phyloP scores from a whole-genome alignment of 1,140 invertebrate genomes.

The Sesamia nonagrioides region DNA sequence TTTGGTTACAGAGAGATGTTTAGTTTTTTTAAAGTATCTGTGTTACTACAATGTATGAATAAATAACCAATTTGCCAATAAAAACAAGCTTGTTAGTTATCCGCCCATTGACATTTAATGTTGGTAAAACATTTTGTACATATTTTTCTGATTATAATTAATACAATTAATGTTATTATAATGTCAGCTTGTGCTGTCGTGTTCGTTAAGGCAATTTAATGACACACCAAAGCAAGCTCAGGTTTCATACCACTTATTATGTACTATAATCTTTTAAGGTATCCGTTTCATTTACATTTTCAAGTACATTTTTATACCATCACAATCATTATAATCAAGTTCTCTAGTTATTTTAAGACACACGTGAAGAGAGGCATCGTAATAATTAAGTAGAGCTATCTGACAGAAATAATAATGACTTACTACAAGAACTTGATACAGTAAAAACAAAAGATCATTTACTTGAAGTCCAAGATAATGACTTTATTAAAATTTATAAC shows the following conservation, averaged over 20 bases:
- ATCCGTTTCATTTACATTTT: constrained; percentile 28
- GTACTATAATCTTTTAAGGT: constrained; percentile 2
- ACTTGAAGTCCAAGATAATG: constrained; percentile 1
- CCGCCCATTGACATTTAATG: constrained; percentile 3
- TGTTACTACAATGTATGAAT: too few relatives aligned
- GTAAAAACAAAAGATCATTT: constrained; percentile 26
- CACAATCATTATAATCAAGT: constrained; percentile 17
- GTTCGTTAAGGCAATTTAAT: constrained; percentile 35
- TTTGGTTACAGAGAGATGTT: too few relatives aligned
- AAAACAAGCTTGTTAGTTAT: constrained; percentile 9
- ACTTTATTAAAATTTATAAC: constrained; percentile 30
- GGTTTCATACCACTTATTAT: constrained; percentile 30
- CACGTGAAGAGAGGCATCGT: constrained; percentile 9
- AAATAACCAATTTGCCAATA: neutral
- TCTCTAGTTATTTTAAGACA: constrained; percentile 31
- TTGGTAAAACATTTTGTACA: neutral
- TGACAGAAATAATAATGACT: constrained; percentile 30
- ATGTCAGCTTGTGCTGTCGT: constrained; percentile 9
- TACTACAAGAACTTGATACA: neutral
- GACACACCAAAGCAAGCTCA: constrained; percentile 1
- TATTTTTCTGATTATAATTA: constrained; percentile 18
- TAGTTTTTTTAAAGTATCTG: too few relatives aligned
- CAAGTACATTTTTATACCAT: constrained; percentile 11
- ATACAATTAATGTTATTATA: constrained; percentile 26
- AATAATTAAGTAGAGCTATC: constrained; percentile 28